phyloP scores from a whole-genome alignment of 2,113 vertebrate genomes.

The Petroica traversi region DNA sequence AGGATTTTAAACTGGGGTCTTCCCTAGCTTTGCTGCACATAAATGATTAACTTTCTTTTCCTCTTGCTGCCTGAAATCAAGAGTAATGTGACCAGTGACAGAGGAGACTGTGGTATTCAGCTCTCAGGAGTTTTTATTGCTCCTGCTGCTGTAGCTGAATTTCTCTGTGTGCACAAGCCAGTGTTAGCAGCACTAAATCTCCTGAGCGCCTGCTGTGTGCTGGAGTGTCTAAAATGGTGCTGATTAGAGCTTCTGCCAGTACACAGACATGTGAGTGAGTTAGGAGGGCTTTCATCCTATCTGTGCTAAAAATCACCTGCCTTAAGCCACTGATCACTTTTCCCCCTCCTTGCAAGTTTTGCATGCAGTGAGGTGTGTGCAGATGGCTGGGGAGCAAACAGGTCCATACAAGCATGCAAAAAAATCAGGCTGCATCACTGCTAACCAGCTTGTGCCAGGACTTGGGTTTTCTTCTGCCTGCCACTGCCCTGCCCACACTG shows the following conservation, averaged over 20 bases:
- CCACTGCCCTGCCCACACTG: background rate
- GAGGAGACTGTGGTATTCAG: background rate
- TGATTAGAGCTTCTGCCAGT: background rate
- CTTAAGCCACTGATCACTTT: background rate
- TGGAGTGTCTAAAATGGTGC: background rate
- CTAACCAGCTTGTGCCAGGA: background rate
- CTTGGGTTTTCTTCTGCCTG: background rate
- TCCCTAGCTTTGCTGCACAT: background rate
- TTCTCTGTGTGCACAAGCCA: background rate
- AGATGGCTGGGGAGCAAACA: background rate
- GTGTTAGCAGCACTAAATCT: background rate
- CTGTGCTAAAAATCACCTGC: background rate
- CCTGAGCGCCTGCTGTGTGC: background rate
- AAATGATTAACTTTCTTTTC: conserved; percentile 8
- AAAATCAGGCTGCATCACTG: background rate
- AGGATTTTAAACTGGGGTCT: background rate
- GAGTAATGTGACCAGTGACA: background rate
- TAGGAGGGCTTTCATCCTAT: background rate
- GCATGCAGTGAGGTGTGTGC: background rate
- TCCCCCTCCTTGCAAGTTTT: background rate
- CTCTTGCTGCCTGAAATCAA: background rate
- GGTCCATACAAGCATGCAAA: background rate
- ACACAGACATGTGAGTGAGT: background rate
- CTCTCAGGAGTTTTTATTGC: background rate
- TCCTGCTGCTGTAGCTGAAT: background rate